These are phyloP conservation scores for Epinotia bilunana DNA, from an alignment of 2,888 invertebrate genomes.

Conservation along the genomic window DNA sequence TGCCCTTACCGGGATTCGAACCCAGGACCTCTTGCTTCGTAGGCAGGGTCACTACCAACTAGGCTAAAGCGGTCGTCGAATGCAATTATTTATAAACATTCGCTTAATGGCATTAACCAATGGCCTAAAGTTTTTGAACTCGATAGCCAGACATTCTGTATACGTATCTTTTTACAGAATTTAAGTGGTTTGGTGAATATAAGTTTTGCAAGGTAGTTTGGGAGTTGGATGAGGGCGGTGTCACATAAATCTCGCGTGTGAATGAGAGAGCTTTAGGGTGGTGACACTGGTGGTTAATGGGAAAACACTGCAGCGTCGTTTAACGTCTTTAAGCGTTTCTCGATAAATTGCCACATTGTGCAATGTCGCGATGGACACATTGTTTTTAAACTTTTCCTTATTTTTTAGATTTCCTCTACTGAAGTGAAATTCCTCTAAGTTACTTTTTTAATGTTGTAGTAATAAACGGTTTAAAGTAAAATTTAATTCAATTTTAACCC, in stretches of 20 bases:
- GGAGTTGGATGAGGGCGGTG: conserved; percentile 6
- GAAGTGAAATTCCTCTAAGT: too few relatives aligned
- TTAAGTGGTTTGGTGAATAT: conserved; percentile 11
- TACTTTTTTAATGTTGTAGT: too few relatives aligned
- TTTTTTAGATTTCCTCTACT: too few relatives aligned
- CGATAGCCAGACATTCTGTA: background rate
- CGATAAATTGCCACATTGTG: conserved; percentile 1
- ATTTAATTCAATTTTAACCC: too few relatives aligned
- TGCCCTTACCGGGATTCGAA: too few relatives aligned
- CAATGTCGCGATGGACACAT: background rate
- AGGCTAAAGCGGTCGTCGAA: too few relatives aligned
- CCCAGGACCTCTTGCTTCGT: too few relatives aligned
- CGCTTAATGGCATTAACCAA: background rate
- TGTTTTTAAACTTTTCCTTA: background rate
- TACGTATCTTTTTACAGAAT: background rate
- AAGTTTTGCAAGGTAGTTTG: conserved; percentile 22
- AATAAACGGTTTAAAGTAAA: too few relatives aligned
- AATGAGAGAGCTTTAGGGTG: conserved; percentile 21
- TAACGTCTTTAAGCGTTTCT: conserved; percentile 5
- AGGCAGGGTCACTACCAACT: too few relatives aligned
- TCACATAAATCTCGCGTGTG: conserved; percentile 26
- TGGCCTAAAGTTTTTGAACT: background rate
- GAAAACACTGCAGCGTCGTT: conserved; percentile 8
- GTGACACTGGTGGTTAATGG: conserved; percentile 9
- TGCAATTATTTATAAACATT: too few relatives aligned